Percentiles rank a stretch among this genome's conserved stretches.
These are phyloP conservation scores for Melanostoma mellinum DNA, from an alignment of 2,888 invertebrate species.

Conservation along the genomic window DNA sequence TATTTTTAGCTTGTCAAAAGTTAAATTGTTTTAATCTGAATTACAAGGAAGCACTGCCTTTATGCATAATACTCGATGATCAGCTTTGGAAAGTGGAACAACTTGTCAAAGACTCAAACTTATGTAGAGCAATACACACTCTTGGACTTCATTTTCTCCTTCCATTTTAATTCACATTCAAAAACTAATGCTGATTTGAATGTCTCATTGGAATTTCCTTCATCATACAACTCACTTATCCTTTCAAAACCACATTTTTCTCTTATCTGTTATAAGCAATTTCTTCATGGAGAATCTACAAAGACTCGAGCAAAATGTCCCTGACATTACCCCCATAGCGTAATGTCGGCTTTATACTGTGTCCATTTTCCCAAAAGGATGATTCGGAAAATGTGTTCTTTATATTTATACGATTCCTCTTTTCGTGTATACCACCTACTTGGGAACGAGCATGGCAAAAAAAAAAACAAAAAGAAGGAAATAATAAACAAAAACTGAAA, in stretches of 20 bases:
- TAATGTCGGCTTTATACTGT: conserved; percentile 55
- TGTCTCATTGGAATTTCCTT: conserved; percentile 27
- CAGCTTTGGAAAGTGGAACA: too few species aligned
- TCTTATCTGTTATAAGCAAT: conserved; percentile 62
- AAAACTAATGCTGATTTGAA: background rate
- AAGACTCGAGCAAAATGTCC: conserved; percentile 50
- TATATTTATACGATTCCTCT: conserved; percentile 47
- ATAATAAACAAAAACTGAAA: background rate
- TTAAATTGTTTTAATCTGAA: too few species aligned
- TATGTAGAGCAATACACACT: too few species aligned
- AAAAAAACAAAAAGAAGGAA: background rate
- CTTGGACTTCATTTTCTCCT: background rate
- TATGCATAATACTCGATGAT: too few species aligned
- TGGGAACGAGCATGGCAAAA: conserved; percentile 7
- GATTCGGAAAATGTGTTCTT: conserved; percentile 61
- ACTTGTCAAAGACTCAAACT: too few species aligned
- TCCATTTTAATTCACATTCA: background rate
- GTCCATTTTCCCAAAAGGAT: conserved; percentile 62
- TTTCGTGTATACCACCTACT: conserved; percentile 53
- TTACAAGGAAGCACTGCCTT: too few species aligned
- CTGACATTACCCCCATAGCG: conserved; percentile 49
- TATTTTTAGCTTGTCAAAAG: too few species aligned
- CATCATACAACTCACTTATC: conserved; percentile 41
- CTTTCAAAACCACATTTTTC: conserved; percentile 56
- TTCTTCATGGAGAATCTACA: conserved; percentile 46